phyloP scores from a whole-genome alignment of 1,140 invertebrate species.

The Xylocopa sonorina region DNA sequence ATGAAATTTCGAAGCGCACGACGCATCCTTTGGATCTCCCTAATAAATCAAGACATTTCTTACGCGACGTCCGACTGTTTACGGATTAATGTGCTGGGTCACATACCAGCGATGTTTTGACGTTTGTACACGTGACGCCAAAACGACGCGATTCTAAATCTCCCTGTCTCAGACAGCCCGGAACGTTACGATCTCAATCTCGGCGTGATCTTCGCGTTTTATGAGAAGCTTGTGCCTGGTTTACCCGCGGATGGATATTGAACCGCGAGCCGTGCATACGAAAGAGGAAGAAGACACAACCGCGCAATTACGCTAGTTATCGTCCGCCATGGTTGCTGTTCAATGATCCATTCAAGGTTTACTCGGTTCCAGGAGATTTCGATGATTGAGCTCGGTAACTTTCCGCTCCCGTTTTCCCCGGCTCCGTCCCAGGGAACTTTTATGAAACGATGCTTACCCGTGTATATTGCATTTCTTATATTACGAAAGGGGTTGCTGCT shows the following conservation, averaged over 20 bases:
- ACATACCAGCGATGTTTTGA: neutral
- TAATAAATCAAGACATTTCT: no score
- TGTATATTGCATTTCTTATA: neutral
- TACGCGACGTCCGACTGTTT: no score
- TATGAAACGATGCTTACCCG: neutral
- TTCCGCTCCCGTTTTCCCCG: neutral
- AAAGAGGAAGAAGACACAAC: neutral
- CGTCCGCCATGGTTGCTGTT: neutral
- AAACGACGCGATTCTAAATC: slow-evolving; percentile 36
- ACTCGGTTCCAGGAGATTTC: neutral
- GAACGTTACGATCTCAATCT: slow-evolving; percentile 59
- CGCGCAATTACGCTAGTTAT: slow-evolving; percentile 50
- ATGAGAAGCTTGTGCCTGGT: slow-evolving; percentile 20
- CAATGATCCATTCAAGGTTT: neutral
- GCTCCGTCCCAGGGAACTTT: neutral
- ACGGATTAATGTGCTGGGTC: neutral
- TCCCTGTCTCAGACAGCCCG: slow-evolving; percentile 16
- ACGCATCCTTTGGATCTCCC: no score
- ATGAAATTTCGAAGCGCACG: no score
- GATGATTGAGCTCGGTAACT: neutral
- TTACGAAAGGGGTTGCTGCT: no score
- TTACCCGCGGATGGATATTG: slow-evolving; percentile 30
- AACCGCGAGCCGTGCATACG: slow-evolving; percentile 23
- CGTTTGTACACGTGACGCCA: slow-evolving; percentile 28
- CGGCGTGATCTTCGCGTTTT: slow-evolving; percentile 50